Base-by-base conservation (phyloP, 2,113 vertebrate genomes). In the Mesitornis unicolor region DNA sequence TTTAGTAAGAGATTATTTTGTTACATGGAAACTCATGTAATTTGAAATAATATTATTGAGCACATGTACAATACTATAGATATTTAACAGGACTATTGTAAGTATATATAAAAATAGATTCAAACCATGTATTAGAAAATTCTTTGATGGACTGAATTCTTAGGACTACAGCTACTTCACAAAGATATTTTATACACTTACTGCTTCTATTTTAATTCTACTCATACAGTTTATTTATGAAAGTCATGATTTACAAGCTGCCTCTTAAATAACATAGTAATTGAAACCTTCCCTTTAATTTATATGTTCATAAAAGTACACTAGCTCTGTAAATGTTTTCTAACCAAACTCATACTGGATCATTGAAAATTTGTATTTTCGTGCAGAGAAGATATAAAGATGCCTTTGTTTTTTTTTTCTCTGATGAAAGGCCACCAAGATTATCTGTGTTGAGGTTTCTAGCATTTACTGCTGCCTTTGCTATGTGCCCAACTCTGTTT, bases 391-490 rank as follows among this genome's bases (percentile, higher is more conserved):
- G 40, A 70, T 40, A 63, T 12, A 80, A 93, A 80, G 13, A 71
- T 92, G 51, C 1, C n/a, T 87, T 80, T 81, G 56, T 51, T 67
- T 50, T 83, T 33, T 33, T 86, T 85, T 26, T 7, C 20, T 56
- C 26, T 2, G 0, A 35, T 83, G 51, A 73, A 86, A 76, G n/a
- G 31, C 36, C 87, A 84, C 61, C 18, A 59, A 94, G 89, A 90
- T 92, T 94, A 93, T 95, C 93, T 65, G 13, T 89, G 71, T 74
- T 91, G 77, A 92, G 38, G 80, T 93, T 96, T 93, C 83, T 71
- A 87, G 45, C 89, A 96, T 98, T 98, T 97, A 94, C 60, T 94
- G 84, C 90, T 94, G 54, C 75, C 96, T 97, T 97, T 92, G 50
- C 94, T 95, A 76, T 81, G 65, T 89, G 78, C 69, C 80, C 83